Conservation (phyloP, 2,113 vertebrate species). For the Forbesichthys papilliferus region DNA sequence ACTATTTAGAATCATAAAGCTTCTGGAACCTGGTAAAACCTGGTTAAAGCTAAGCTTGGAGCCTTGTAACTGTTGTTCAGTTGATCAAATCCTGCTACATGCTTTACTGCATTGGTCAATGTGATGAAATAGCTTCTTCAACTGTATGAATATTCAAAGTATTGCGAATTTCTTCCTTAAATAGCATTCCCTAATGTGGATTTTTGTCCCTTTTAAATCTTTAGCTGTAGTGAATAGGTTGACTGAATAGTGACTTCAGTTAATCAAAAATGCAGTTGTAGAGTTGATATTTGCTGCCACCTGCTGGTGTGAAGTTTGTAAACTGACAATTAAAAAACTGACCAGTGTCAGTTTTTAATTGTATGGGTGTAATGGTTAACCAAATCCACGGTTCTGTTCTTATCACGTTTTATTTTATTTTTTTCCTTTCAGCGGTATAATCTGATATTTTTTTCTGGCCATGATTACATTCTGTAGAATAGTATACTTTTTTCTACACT, state of each 20-base stretch:
- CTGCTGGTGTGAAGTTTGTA: conserved; percentile 40
- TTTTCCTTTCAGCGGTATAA: too few relatives aligned
- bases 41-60: background rate
- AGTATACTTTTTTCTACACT: too few relatives aligned
- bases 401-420: too few relatives aligned
- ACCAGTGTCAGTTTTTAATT: too few relatives aligned
- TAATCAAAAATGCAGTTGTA: background rate
- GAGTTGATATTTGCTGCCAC: conserved; percentile 54
- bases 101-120: background rate
- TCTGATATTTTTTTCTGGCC: too few relatives aligned
- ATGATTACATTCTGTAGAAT: too few relatives aligned
- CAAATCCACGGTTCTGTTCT: too few relatives aligned
- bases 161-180: background rate
- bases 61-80: background rate
- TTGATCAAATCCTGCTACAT: background rate
- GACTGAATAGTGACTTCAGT: background rate
- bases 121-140: conserved; percentile 1
- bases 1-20: background rate
- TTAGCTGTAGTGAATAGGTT: background rate
- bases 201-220: background rate
- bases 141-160: background rate
- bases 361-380: too few relatives aligned
- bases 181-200: background rate
- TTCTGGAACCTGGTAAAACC: background rate
- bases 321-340: too few relatives aligned